Evolutionary conservation across 2,888 invertebrate genomes (phyloP), one percentile per base, ranked within the genome.

Genomic region (Scrobipalpa costella): DNA sequence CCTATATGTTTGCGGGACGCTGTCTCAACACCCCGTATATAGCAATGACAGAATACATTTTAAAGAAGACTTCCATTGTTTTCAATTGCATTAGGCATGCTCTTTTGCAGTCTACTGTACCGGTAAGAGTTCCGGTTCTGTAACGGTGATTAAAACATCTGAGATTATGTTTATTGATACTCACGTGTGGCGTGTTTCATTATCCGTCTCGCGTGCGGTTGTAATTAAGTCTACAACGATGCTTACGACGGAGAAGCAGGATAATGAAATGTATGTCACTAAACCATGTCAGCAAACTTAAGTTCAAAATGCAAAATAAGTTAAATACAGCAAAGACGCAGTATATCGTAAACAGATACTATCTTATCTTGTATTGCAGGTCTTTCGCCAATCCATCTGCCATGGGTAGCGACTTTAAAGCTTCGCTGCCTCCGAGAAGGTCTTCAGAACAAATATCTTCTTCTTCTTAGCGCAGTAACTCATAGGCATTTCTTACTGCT

Each of bases 61-160:
- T 27, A 3, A 27, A 27, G 27, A 27, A 27, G n/a, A 27, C 27
- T 27, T 27, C 5, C 2, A 27, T 27, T 5, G 27, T 27, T 27
- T 27, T 3, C 5, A 5, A 27, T 3, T 27, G 27, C 27, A 27
- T 5, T 27, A 27, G 5, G 27, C 5, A 27, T 27, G 5, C 27
- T 27, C 27, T 27, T 27, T 27, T 27, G 27, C 27, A n/a, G 6
- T n/a, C 15, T 15, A 1, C 15, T 8, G 21, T 50, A 19, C 17
- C 17, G 3, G 55, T 8, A 55, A 8, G 50, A 50, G 7, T 3
- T 19, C 17, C 34, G n/a, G 55, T 9, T 7, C 60, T 49, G 49
- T 33, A 17, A 15, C 34, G 70, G 75, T 77, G 76, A 80, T 80
- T 79, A 80, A 78, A 73, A 71, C 62, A 64, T 70, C 70, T 72